Evolutionary conservation across 2,888 invertebrate genomes (phyloP), one percentile per base, ranked within the genome.

Genomic region (Anagyrus pseudococci): DNA sequence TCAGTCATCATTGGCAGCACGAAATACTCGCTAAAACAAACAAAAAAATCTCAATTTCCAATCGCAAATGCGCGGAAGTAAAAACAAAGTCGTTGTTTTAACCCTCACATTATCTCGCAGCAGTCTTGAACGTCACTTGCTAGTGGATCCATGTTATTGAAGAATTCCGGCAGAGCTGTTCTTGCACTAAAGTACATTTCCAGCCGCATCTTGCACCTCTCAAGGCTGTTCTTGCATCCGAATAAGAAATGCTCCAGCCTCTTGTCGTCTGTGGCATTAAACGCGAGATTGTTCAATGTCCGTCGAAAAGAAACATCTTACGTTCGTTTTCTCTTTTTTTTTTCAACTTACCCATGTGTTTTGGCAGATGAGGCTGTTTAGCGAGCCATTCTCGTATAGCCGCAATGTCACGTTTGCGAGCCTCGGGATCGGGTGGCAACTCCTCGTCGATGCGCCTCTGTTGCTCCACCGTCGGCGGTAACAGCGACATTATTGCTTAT

Each of bases 201-300:
- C 40, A 81, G 66, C 57, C 80, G 77, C 52, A 69, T 68, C 69
- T 82, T 81, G 57, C 81, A 79, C 58, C 77, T 70, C 56, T 81
- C 81, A 13, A 81, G 65, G 62, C 78, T 81, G 68, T 81, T 81
- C 68, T 82, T 82, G 67, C 81, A 82, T 2, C 81, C 77, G 52
- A 78, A 80, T 23, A 82, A 69, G 63, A 82, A 81, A 43, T 75
- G 74, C 52, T 77, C 79, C 50, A 81, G 66, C 65, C 77, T 76
- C 4, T 58, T 68, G 17, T 81, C 79, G 49, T 81, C 81, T 81
- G 68, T 2, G 68, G 70, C 25, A 8, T 59, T 46, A 1, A 22
- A 46, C 10, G 2, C 54, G 19, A 29, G 33, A 40, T 41, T 23
- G 15, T 8, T n/a, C 23, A 37, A 6, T 6, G 19, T 3, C 7